These are phyloP conservation scores for Cryptosula pallasiana DNA, from an alignment of 2,888 invertebrate genomes.

Conservation along the genomic window DNA sequence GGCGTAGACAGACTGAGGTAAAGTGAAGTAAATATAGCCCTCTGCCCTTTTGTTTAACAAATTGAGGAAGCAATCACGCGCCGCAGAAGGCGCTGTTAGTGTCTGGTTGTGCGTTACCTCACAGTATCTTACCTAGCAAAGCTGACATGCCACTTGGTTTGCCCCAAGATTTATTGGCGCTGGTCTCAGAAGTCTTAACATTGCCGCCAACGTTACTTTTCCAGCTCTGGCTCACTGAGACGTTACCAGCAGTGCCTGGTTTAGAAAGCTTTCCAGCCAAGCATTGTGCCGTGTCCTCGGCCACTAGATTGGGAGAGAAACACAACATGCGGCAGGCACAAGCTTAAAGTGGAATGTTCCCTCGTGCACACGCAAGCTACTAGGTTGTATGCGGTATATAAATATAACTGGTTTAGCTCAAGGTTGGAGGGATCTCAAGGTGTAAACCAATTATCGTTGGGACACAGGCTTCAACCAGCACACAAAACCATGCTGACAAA, in stretches of 20 bases:
- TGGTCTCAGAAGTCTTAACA: not conserved
- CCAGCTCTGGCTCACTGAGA: slow-evolving; percentile 9
- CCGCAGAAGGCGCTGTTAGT: too few species aligned
- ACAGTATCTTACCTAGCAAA: not conserved
- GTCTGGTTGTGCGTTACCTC: too few species aligned
- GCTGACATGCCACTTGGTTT: not conserved
- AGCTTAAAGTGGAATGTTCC: not conserved
- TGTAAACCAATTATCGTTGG: too few species aligned
- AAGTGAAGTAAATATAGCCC: too few species aligned
- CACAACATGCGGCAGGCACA: not conserved
- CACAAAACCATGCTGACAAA: not conserved
- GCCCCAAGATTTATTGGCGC: slow-evolving; percentile 19
- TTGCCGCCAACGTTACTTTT: not conserved
- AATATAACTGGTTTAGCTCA: too few species aligned
- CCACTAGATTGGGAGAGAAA: not conserved
- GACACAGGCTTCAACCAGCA: not conserved
- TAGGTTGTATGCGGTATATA: too few species aligned
- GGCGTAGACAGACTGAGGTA: too few species aligned
- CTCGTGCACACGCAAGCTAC: too few species aligned
- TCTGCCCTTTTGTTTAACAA: too few species aligned
- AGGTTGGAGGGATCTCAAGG: too few species aligned
- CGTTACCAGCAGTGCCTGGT: not conserved
- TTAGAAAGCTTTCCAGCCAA: not conserved
- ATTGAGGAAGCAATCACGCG: too few species aligned
- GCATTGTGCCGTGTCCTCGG: not conserved